Conservation (phyloP, 2,888 invertebrate species). For the Philereme transversata region DNA sequence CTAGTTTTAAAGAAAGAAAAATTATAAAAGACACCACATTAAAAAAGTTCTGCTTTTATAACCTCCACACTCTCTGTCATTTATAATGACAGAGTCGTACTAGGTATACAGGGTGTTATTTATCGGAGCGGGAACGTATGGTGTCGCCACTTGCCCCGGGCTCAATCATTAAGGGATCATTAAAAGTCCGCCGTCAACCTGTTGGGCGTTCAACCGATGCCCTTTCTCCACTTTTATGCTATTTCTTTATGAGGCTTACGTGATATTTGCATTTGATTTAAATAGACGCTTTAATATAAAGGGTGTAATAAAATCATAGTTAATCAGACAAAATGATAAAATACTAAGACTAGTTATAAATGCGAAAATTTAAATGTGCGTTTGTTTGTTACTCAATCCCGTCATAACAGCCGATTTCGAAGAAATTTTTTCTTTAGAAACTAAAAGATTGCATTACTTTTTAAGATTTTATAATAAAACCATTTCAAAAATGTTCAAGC, state of each 20-base stretch:
- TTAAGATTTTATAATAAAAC: no score
- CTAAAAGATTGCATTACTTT: no score
- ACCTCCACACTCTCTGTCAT: slow-evolving; percentile 20
- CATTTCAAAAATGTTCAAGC: no score
- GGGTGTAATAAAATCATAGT: no score
- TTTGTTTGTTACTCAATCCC: no score
- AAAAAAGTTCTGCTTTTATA: slow-evolving; percentile 17
- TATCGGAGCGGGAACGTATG: slow-evolving; percentile 52
- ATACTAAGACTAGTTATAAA: no score
- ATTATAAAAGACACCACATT: slow-evolving; percentile 5
- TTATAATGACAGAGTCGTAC: slow-evolving; percentile 29
- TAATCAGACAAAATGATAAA: no score
- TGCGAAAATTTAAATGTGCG: no score
- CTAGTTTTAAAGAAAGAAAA: no score
- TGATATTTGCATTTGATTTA: slow-evolving; percentile 40
- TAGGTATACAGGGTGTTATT: slow-evolving; percentile 37
- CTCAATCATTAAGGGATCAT: slow-evolving; percentile 75
- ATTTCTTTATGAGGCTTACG: slow-evolving; percentile 44
- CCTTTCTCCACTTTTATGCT: slow-evolving; percentile 50
- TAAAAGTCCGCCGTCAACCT: slow-evolving; percentile 60
- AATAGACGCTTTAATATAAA: slow-evolving; percentile 7
- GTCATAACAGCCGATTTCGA: no score
- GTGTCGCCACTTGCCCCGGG: slow-evolving; percentile 52
- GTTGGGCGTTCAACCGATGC: slow-evolving; percentile 54
- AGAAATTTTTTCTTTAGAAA: no score